Evolutionary conservation across 2,113 vertebrate genomes (phyloP), one percentile per base, ranked within the genome.

Genomic region (Atractosteus spatula): DNA sequence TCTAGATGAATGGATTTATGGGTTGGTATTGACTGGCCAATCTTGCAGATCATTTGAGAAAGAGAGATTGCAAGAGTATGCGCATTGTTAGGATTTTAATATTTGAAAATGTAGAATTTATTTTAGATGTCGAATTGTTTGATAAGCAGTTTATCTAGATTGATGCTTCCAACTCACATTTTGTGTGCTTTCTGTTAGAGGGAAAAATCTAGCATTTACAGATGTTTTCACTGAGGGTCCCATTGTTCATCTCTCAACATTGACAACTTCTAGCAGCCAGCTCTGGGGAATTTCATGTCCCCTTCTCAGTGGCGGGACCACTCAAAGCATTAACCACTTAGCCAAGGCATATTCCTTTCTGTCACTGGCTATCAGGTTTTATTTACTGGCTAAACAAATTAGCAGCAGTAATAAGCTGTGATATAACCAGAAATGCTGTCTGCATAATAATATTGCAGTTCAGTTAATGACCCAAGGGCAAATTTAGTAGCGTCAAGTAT

Each of bases 241-340:
- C 14, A n/a, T 59, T 59, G 57, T n/a, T n/a, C 62, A 65, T 41
- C 41, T 10, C 8, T 41, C 29, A 29, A 41, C 3, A 65, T 7
- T 65, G 41, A 41, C 10, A 65, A 41, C 62, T 41, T 65, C 16
- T 65, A 8, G 29, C 5, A 8, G 17, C 10, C 8, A 29, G 8
- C 17, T 17, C 62, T 10, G 13, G 62, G 62, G 62, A 65, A 65
- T 65, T 65, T 3, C 8, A 17, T 45, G 47, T 45, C 67, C 17
- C 11, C 68, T 43, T 69, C 45, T 44, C 42, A 14, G 12, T 70
- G 76, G 45, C n/a, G 61, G 64, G 71, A 69, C 63, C 63, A 78
- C 74, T 81, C 68, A 41, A 72, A 74, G 54, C 70, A 80, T 78
- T 78, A 81, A 78, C 74, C 74, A 81, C 76, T 78, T 78, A 81